phyloP scores from a whole-genome alignment of 2,888 invertebrate species.

The Eupithecia subumbrata region DNA sequence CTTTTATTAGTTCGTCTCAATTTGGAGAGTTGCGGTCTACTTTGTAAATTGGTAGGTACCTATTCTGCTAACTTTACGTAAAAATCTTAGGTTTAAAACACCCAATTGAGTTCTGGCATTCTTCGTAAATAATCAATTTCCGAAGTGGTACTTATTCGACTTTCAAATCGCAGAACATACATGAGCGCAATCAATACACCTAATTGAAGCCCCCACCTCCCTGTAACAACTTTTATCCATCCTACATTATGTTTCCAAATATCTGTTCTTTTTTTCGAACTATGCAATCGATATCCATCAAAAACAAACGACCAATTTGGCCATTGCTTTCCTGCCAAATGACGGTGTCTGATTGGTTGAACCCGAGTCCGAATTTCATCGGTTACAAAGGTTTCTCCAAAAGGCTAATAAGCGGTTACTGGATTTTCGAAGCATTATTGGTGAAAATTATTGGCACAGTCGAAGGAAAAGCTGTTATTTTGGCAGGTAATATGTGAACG shows the following conservation, averaged over 20 bases:
- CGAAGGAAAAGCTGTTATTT: neutral
- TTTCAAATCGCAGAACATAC: neutral
- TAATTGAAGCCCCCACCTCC: neutral
- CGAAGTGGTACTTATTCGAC: neutral
- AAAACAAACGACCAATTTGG: slow-evolving; percentile 18
- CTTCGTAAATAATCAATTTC: neutral
- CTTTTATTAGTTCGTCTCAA: too few relatives aligned
- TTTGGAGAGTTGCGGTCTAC: too few relatives aligned
- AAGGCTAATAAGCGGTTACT: slow-evolving; percentile 4
- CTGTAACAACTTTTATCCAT: neutral
- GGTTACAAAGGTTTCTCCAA: slow-evolving; percentile 6
- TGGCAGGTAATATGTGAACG: neutral
- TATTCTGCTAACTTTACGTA: too few relatives aligned
- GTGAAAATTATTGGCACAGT: neutral
- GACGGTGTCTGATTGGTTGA: slow-evolving; percentile 13
- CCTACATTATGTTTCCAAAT: slow-evolving; percentile 1
- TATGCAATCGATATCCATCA: slow-evolving; percentile 19
- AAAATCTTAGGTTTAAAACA: too few relatives aligned
- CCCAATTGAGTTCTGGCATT: neutral
- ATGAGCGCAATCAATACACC: neutral
- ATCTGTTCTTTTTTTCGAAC: slow-evolving; percentile 12
- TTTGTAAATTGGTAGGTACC: too few relatives aligned
- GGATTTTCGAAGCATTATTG: neutral
- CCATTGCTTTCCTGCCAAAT: slow-evolving; percentile 10
- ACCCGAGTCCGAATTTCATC: neutral